Evolutionary conservation across 2,888 invertebrate species (phyloP).

Genomic region (Operophtera brumata): DNA sequence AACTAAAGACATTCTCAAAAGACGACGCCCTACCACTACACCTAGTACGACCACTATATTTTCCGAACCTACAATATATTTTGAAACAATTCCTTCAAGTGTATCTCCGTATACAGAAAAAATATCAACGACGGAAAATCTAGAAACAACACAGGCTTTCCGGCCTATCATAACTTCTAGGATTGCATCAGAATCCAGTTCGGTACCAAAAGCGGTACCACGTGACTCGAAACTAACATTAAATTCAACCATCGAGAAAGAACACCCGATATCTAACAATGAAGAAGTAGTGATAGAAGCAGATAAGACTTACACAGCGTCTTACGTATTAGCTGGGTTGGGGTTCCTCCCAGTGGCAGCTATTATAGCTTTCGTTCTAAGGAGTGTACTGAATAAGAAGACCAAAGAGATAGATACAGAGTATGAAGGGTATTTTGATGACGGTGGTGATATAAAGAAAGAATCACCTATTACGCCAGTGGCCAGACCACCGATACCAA

Average conservation of each 20-base stretch:
- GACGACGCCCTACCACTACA: conserved; percentile 74
- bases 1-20: conserved; percentile 56
- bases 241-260: conserved; percentile 48
- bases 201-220: conserved; percentile 48
- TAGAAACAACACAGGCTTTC: conserved; percentile 46
- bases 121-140: conserved; percentile 33
- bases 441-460: conserved; percentile 76
- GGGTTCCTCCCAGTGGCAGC: conserved; percentile 82
- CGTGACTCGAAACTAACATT: conserved; percentile 41
- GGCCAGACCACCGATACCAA: conserved; percentile 78
- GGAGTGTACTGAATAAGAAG: conserved; percentile 78
- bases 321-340: conserved; percentile 81
- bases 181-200: conserved; percentile 67
- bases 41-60: conserved; percentile 57
- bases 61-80: conserved; percentile 33
- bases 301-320: conserved; percentile 81
- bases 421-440: conserved; percentile 82
- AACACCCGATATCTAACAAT: conserved; percentile 51
- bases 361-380: conserved; percentile 79
- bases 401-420: conserved; percentile 79
- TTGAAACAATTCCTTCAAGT: conserved; percentile 15
- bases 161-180: conserved; percentile 68
- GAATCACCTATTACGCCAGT: conserved; percentile 77
- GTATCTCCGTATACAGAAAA: conserved; percentile 17
- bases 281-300: conserved; percentile 81